Evolutionary conservation across 2,113 vertebrate genomes (phyloP), one percentile per base, ranked within the genome.

Genomic region (Microcebus tavaratra): DNA sequence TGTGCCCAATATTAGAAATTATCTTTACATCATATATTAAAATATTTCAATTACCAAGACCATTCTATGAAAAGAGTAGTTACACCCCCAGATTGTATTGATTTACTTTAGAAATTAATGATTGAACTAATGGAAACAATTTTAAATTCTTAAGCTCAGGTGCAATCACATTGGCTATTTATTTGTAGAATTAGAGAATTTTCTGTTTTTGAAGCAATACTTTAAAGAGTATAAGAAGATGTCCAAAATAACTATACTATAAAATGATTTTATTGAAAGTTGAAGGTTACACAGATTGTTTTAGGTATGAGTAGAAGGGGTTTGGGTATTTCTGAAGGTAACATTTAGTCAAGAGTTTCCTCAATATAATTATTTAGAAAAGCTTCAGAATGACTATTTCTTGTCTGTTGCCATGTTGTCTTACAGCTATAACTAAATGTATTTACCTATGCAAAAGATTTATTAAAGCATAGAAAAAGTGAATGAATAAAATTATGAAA

Each of bases 401-500:
- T 89, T 89, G 34, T 88, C 72, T 91, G 31, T 97, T 97, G 97
- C 45, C 9, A 14, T 90, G 57, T 96, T 94, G 78, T 97, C 81
- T 94, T 75, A 13, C 57, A 87, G 76, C 29, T 95, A 63, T 96
- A 73, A 91, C 68, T 94, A 88, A 93, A 87, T 94, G 70, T 97
- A 91, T 84, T 95, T 78, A 85, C 80, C 93, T 95, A 65, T 98
- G 87, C 80, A 96, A 97, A 97, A 29, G 23, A 88, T 93, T 96
- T 81, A 97, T 95, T 96, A 97, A 97, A 93, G 57, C 87, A 70
- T 88, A 95, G 96, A 93, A 90, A 94, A 91, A 90, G 55, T 63
- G 53, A 95, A 92, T 90, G 53, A 95, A 96, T 91, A 93, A 95
- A 88, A 75, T 86, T n/a, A 82, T 76, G 53, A 93, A 95, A 92